Conservation (phyloP, 2,888 invertebrate species). For the Eudemis profundana region DNA sequence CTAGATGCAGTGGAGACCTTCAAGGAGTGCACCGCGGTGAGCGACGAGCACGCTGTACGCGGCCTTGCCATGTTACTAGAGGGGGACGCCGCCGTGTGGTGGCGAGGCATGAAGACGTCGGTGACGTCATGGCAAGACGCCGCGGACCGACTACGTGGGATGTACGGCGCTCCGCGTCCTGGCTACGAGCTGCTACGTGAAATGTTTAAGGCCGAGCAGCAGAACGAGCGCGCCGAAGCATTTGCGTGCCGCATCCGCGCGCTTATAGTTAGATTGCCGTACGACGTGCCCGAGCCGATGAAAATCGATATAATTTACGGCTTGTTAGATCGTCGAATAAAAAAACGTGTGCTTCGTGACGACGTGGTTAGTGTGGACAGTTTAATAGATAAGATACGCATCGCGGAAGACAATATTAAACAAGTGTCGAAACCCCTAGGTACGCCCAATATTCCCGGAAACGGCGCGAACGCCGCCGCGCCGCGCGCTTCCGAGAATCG, state of each 20-base stretch:
- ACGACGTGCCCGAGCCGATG: neutral
- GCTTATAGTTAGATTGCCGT: neutral
- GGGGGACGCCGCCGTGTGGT: slow-evolving; percentile 30
- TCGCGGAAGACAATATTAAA: too few species aligned
- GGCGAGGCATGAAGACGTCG: neutral
- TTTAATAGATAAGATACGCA: neutral
- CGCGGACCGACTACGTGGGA: neutral
- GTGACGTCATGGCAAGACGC: slow-evolving; percentile 1
- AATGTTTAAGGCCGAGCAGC: slow-evolving; percentile 3
- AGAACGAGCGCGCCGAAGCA: slow-evolving; percentile 1
- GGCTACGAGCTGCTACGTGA: neutral
- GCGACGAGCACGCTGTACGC: slow-evolving; percentile 11
- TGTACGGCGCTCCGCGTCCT: neutral
- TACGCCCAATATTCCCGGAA: too few species aligned
- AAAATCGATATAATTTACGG: slow-evolving; percentile 8
- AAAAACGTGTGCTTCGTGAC: slow-evolving; percentile 1
- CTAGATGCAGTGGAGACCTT: too few species aligned
- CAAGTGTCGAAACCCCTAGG: too few species aligned
- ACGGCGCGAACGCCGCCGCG: too few species aligned
- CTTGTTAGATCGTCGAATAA: neutral
- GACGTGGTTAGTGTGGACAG: neutral
- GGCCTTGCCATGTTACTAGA: slow-evolving; percentile 22
- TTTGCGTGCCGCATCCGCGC: neutral
- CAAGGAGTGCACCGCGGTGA: too few species aligned
- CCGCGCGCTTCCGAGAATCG: too few species aligned